Evolutionary conservation across 2,888 invertebrate genomes (phyloP).

Genomic region (Cheiracanthium punctorium): DNA sequence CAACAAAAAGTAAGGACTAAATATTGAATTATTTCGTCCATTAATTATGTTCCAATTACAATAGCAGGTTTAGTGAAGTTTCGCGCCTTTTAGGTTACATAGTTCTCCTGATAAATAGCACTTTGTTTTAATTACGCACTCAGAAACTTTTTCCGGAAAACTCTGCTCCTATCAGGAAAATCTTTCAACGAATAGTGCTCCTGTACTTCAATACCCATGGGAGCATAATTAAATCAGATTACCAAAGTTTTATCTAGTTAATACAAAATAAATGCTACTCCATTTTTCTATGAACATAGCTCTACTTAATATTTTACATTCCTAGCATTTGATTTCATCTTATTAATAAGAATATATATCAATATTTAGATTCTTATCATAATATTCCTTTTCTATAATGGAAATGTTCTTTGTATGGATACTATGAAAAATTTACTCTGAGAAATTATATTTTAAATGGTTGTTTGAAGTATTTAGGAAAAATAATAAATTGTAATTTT

Average conservation of each 20-base stretch:
- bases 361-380: too few relatives aligned
- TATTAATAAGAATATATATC: too few relatives aligned
- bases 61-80: too few relatives aligned
- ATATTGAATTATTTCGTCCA: too few relatives aligned
- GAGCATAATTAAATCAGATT: conserved; percentile 2
- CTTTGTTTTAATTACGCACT: neutral
- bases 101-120: neutral
- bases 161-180: neutral
- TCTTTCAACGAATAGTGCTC: neutral
- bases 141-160: neutral
- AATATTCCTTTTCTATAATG: too few relatives aligned
- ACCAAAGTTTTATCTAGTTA: neutral
- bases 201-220: neutral
- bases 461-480: too few relatives aligned
- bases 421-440: too few relatives aligned
- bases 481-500: too few relatives aligned
- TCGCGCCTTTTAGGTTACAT: neutral
- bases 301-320: neutral
- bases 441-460: too few relatives aligned
- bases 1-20: too few relatives aligned
- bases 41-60: too few relatives aligned
- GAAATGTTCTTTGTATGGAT: too few relatives aligned
- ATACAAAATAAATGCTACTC: neutral
- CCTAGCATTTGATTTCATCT: neutral
- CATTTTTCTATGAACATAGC: neutral